Conservation (phyloP, 2,113 vertebrate genomes). For the Limnothrissa miodon region DNA sequence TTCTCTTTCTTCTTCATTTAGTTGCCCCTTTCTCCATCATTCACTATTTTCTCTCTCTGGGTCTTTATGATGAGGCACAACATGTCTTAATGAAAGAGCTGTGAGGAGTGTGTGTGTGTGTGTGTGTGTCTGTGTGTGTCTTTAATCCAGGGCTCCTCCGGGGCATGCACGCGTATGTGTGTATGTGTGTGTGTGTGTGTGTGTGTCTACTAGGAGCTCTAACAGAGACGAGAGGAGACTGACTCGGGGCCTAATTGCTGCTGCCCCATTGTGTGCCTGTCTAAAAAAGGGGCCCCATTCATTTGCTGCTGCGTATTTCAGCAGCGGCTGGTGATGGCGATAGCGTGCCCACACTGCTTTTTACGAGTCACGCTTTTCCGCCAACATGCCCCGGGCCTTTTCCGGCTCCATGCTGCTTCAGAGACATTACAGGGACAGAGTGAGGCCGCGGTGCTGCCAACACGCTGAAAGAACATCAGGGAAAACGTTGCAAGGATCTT, state of each 20-base stretch:
- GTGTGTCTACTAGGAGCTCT: not conserved
- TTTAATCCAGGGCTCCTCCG: not conserved
- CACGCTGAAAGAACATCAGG: not conserved
- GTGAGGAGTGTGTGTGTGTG: not conserved
- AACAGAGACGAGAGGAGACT: not conserved
- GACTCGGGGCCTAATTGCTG: not conserved
- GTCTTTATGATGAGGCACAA: not conserved
- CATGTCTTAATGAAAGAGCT: conserved; percentile 23
- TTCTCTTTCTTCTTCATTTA: conserved; percentile 9
- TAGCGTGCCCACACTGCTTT: not conserved
- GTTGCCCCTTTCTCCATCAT: conserved; percentile 1
- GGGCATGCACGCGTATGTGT: conserved; percentile 7
- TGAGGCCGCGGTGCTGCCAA: not conserved
- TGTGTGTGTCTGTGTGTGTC: not conserved
- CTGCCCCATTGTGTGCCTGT: not conserved
- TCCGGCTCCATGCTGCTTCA: not conserved
- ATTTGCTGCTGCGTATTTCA: not conserved
- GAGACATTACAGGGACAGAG: not conserved
- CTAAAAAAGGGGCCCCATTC: conserved; percentile 12
- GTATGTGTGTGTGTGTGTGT: conserved; percentile 2
- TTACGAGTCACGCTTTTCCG: not conserved
- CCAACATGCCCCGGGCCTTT: not conserved
- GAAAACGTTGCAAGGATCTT: not conserved
- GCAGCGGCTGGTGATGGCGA: not conserved
- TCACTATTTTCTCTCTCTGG: not conserved